These are phyloP conservation scores for Zalophus californianus DNA, from an alignment of 2,797 vertebrate species.

Conservation along the genomic window DNA sequence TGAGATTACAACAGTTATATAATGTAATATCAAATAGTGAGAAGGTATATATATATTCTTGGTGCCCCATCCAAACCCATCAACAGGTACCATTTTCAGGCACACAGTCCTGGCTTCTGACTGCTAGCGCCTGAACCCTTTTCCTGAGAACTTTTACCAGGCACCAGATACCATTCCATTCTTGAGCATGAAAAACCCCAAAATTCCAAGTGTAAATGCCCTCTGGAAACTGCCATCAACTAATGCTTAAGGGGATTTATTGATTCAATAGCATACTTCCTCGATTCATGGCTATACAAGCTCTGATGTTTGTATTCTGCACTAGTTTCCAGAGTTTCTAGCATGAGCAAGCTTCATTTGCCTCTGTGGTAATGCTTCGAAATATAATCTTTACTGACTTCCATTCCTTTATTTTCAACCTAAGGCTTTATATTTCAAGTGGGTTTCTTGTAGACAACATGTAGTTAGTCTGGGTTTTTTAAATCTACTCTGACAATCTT, in stretches of 20 bases:
- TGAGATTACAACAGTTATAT: not conserved
- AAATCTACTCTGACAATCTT: not conserved
- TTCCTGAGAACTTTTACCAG: not conserved
- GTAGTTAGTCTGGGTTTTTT: not conserved
- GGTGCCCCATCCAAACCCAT: not conserved
- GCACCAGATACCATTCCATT: not conserved
- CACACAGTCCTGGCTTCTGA: not conserved
- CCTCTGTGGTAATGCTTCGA: not conserved
- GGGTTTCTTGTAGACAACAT: not conserved
- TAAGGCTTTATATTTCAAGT: not conserved
- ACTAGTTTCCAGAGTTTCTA: not conserved
- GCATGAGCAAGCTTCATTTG: not conserved
- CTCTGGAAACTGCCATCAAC: not conserved
- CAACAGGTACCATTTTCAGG: not conserved
- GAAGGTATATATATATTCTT: not conserved
- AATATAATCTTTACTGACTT: not conserved
- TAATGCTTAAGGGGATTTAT: not conserved
- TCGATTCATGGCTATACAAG: not conserved
- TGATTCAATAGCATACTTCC: not conserved
- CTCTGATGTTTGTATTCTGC: not conserved
- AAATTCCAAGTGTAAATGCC: not conserved
- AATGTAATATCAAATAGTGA: not conserved
- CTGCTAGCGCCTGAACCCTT: not conserved
- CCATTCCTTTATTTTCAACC: not conserved
- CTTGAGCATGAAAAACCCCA: not conserved